A percentile compares a stretch with the other conserved stretches of the same genome.
Evolutionary conservation across 2,888 invertebrate genomes (phyloP).

Genomic region (Galerucella pusilla): DNA sequence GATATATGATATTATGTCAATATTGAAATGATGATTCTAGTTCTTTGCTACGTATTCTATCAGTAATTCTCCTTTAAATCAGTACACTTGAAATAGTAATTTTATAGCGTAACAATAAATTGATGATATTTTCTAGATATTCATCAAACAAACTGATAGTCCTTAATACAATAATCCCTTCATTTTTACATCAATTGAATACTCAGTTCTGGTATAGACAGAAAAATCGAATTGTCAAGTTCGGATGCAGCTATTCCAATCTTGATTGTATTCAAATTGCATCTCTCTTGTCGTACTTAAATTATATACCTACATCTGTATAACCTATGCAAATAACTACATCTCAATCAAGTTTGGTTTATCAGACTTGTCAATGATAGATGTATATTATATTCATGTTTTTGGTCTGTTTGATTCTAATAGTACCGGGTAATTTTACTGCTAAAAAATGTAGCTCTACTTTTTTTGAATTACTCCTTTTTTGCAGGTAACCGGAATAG

Average conservation of each 20-base stretch:
- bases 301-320: not conserved
- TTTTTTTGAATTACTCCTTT: conserved; percentile 39
- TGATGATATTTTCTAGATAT: not conserved
- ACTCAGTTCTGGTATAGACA: not conserved
- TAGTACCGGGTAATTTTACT: too few relatives aligned
- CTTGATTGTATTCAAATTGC: not conserved
- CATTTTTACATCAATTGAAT: not conserved
- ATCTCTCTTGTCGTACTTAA: not conserved
- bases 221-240: not conserved
- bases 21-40: too few relatives aligned
- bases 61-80: too few relatives aligned
- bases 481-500: conserved; percentile 85
- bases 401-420: too few relatives aligned
- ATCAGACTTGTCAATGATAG: not conserved
- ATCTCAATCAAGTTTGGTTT: not conserved
- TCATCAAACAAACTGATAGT: not conserved
- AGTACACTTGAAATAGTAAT: too few relatives aligned
- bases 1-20: too few relatives aligned
- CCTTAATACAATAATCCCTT: not conserved
- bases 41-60: too few relatives aligned
- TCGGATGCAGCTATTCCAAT: conserved; percentile 2
- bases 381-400: not conserved
- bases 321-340: not conserved
- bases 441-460: too few relatives aligned
- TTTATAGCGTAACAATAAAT: too few relatives aligned